phyloP scores from a whole-genome alignment of 1,140 invertebrate genomes.

The Bombus sibiricus region DNA sequence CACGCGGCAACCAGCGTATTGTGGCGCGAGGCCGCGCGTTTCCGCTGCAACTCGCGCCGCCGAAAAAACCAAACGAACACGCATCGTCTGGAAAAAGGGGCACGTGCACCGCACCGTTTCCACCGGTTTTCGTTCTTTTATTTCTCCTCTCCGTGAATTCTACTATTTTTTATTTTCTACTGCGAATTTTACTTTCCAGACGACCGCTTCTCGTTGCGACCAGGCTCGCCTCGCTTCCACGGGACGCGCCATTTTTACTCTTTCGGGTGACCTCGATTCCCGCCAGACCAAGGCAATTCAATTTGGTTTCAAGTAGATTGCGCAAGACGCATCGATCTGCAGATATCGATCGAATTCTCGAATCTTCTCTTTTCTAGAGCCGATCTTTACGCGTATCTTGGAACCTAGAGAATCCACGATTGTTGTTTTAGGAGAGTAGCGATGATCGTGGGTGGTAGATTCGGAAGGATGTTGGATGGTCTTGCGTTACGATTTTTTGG shows the following conservation, averaged over 20 bases:
- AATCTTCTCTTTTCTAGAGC: too few species aligned
- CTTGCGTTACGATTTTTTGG: neutral
- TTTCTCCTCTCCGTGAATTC: too few species aligned
- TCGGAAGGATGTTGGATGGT: too few species aligned
- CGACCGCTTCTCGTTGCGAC: neutral
- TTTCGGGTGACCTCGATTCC: neutral
- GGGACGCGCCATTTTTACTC: slow-evolving; percentile 3
- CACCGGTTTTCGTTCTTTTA: neutral
- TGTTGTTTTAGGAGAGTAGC: too few species aligned
- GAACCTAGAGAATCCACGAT: too few species aligned
- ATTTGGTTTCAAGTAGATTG: neutral
- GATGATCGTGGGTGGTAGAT: too few species aligned
- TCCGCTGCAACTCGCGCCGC: slow-evolving; percentile 25
- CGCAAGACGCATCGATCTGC: neutral
- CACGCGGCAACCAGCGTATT: neutral
- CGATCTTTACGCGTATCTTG: too few species aligned
- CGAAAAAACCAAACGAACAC: neutral
- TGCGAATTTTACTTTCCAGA: neutral
- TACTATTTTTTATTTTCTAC: too few species aligned
- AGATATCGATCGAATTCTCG: neutral
- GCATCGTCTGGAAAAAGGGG: slow-evolving; percentile 16
- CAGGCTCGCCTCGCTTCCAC: neutral
- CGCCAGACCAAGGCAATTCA: neutral
- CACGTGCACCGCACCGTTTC: slow-evolving; percentile 35
- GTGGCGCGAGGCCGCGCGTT: slow-evolving; percentile 39